A percentile compares a stretch with the other conserved stretches of the same genome.
phyloP scores from a whole-genome alignment of 2,113 vertebrate genomes.

The Perca fluviatilis region DNA sequence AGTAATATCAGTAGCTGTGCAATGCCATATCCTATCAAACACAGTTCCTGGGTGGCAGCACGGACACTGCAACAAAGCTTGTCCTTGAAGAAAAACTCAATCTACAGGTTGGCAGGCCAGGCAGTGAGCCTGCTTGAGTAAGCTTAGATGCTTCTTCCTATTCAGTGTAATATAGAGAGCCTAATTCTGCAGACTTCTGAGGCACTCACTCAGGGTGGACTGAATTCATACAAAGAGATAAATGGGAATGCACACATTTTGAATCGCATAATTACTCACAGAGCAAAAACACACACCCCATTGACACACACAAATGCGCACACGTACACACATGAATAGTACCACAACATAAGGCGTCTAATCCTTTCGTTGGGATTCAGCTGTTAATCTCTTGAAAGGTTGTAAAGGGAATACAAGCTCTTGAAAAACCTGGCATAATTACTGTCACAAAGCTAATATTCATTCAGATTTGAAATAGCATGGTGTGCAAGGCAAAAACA shows the following conservation, averaged over 20 bases:
- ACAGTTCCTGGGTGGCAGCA: conserved; percentile 50
- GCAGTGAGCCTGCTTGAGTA: conserved; percentile 22
- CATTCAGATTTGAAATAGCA: conserved; percentile 64
- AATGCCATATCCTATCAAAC: conserved; percentile 64
- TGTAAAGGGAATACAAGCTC: conserved; percentile 57
- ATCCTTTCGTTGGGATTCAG: conserved; percentile 72
- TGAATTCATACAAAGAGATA: conserved; percentile 25
- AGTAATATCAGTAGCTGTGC: conserved; percentile 53
- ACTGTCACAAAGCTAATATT: conserved; percentile 81
- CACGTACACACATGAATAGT: conserved; percentile 39
- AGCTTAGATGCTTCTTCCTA: conserved; percentile 12
- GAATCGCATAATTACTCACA: conserved; percentile 3
- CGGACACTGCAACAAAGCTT: conserved; percentile 61
- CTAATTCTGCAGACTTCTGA: conserved; percentile 37
- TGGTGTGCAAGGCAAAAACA: conserved; percentile 30
- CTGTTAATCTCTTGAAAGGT: conserved; percentile 75
- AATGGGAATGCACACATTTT: conserved; percentile 23
- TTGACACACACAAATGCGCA: conserved; percentile 27
- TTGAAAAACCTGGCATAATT: conserved; percentile 74
- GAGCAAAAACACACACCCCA: conserved; percentile 3
- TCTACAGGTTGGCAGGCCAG: conserved; percentile 44
- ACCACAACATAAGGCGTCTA: conserved; percentile 63
- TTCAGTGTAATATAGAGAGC: conserved; percentile 24
- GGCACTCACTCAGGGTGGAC: conserved; percentile 6
- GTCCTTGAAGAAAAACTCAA: conserved; percentile 68